Percentiles rank a stretch among this genome's conserved stretches.
Conservation (phyloP, 2,888 invertebrate species). For the Drosophila ochracea region DNA sequence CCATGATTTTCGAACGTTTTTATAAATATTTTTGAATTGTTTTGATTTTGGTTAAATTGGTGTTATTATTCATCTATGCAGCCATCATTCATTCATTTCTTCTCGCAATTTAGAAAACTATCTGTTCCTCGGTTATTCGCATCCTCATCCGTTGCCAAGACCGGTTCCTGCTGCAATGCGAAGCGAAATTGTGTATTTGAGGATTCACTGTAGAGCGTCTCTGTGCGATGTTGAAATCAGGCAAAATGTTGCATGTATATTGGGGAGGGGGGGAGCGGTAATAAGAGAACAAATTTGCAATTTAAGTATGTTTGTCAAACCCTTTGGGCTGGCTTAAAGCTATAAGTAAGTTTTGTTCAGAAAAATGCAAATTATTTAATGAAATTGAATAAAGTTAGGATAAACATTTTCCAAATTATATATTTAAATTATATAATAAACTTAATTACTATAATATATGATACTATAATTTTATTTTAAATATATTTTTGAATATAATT, state of each 20-base stretch:
- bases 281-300: conserved; percentile 74
- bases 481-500: conserved; percentile 35
- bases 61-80: conserved; percentile 26
- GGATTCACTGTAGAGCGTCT: conserved; percentile 80
- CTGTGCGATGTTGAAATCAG: conserved; percentile 42
- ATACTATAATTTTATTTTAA: conserved; percentile 4
- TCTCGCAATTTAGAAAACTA: conserved; percentile 53
- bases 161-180: conserved; percentile 65
- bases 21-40: conserved; percentile 25
- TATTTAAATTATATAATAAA: conserved; percentile 21
- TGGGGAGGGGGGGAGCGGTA: conserved; percentile 53
- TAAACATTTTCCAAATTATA: conserved; percentile 33
- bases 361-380: conserved; percentile 49
- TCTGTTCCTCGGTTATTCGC: conserved; percentile 33
- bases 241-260: conserved; percentile 45
- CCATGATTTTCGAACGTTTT: conserved; percentile 27
- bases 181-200: conserved; percentile 70
- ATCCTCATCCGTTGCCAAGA: conserved; percentile 50
- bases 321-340: conserved; percentile 43
- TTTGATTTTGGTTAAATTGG: conserved; percentile 64
- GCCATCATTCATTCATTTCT: conserved; percentile 50
- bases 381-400: conserved; percentile 41
- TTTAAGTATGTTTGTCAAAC: conserved; percentile 65
- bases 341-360: conserved; percentile 39
- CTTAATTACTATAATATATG: conserved; percentile 44